phyloP scores from a whole-genome alignment of 2,888 invertebrate genomes.

The Hyppa rectilinea region DNA sequence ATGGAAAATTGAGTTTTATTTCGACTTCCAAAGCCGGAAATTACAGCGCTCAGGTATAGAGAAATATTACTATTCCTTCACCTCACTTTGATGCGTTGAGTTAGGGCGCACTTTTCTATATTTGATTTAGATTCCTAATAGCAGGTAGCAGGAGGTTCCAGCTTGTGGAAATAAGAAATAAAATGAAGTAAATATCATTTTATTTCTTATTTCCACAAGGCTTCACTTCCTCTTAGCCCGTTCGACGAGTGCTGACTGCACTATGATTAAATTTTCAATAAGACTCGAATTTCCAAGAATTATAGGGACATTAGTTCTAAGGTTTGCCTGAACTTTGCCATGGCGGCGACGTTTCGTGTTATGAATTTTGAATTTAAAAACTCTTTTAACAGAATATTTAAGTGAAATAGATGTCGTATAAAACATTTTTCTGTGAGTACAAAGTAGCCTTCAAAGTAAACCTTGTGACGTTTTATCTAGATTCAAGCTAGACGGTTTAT shows the following conservation, averaged over 20 bases:
- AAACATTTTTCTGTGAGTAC: no score
- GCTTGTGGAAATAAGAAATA: no score
- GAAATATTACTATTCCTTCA: not conserved
- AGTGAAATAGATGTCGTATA: no score
- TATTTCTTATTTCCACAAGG: conserved; percentile 1
- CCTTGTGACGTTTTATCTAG: conserved; percentile 5
- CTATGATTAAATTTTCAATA: not conserved
- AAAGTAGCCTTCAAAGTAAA: no score
- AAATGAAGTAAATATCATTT: no score
- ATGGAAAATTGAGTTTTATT: not conserved
- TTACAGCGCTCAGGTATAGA: not conserved
- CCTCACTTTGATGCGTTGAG: not conserved
- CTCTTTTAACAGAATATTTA: no score
- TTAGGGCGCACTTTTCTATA: not conserved
- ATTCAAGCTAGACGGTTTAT: conserved; percentile 3
- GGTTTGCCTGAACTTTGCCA: not conserved
- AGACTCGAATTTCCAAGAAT: not conserved
- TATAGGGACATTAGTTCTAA: not conserved
- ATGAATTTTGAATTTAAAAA: not conserved
- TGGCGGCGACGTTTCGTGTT: not conserved
- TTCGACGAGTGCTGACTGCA: not conserved
- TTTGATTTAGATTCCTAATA: no score
- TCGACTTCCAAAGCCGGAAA: not conserved
- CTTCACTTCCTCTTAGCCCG: no score
- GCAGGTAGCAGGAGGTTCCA: no score